Evolutionary conservation across 2,888 invertebrate species (phyloP), one percentile per base, ranked within the genome.

Genomic region (Camponotus fellah): DNA sequence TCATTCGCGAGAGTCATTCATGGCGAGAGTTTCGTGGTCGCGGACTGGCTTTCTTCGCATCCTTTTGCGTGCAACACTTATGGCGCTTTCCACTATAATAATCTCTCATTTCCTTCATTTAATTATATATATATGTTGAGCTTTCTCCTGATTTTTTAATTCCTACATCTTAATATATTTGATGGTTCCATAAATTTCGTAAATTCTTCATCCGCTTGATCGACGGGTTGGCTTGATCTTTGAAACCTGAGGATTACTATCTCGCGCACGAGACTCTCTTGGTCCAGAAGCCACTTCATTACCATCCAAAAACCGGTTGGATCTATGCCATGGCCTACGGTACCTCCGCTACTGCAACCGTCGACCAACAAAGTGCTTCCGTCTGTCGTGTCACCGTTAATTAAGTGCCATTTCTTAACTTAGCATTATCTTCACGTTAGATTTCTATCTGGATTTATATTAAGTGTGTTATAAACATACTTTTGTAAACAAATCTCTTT

Each of bases 1-100:
- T 26, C 26, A 26, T 81, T 89, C 86, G 86, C 88, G 83, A 84
- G 80, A 88, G 88, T 89, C 88, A 87, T 86, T 84, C 77, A 71
- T 64, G 74, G 26, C 71, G 71, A 74, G 75, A 81, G 75, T 75
- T 82, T 82, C 74, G 81, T 82, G 82, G 77, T 65, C 80, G 71
- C 75, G 66, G 46, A 43, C 21, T 46, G 46, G 74, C 71, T 79
- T 79, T 46, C 43, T 46, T 60, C 46, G 37, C n/a, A 17, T 9
- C 53, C 34, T 46, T 60, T 46, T 3, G 12, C 37, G 34, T 9
- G 12, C 34, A n/a, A 40, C 21, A 4, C 43, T 56, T 40, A 14
- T 32, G 3, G 26, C 17, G 17, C 37, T 66, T n/a, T 12, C 56
- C 17, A 49, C 26, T 43, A 17, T 10, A 69, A 68, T 43, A 62